Evolutionary conservation across 2,113 vertebrate species (phyloP), one percentile per base, ranked within the genome.

Genomic region (Lipotes vexillifer): DNA sequence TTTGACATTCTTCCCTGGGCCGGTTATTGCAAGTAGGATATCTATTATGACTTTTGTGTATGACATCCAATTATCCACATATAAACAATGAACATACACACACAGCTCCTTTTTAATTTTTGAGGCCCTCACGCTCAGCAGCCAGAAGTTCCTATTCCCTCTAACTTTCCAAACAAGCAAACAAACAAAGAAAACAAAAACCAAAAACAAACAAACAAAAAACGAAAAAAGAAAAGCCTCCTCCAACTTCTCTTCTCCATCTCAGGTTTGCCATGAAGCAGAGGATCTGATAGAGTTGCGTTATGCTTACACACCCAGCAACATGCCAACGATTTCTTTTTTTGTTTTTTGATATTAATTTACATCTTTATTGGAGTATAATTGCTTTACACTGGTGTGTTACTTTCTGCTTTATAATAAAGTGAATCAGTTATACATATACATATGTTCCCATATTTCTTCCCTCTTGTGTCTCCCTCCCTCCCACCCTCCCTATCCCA

Each of bases 251-350:
- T 2, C 74, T 77, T 25, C 59, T 91, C 31, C 57, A 81, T 71
- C 44, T 88, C 74, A 18, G 77, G 38, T 8, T 4, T 88, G 23
- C 41, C 7, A 0, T 90, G 89, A 68, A 87, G 69, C 83, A 97
- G 49, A 80, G 44, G 77, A 36, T 93, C 82, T 88, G 83, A 71
- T 96, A 88, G 91, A 78, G 81, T 66, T 91, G 17, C 18, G 18
- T 93, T 92, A 25, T 84, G 89, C 84, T 97, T 96, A 86, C 44
- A 95, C 80, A 21, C 44, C 8, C 21, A 90, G 91, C 82, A 97
- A 74, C 75, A 61, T 27, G 66, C 20, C 21, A 0, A 2, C 61
- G 97, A 93, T 94, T 97, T 98, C 94, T 49, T 49, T 49, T 49
- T 52, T 52, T 15, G 49, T 5, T 52, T 52, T 49, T 49, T 14